phyloP scores from a whole-genome alignment of 2,888 invertebrate species.

The Trypoxylon attenuatum region DNA sequence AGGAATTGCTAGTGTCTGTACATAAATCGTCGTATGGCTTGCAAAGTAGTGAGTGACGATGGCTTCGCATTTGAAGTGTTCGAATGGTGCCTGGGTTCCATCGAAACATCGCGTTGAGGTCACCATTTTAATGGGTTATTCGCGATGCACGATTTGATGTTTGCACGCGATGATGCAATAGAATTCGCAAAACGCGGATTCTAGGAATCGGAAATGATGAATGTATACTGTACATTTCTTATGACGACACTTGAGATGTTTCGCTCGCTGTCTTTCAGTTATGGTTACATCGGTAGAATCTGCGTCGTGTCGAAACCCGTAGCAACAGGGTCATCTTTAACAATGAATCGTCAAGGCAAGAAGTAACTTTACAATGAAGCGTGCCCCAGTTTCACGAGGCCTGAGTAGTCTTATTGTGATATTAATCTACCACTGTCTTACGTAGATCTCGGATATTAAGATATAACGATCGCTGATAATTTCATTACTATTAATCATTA shows the following conservation, averaged over 20 bases:
- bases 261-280: constrained; percentile 18
- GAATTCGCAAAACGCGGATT: neutral
- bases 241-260: neutral
- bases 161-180: neutral
- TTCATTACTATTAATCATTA: constrained; percentile 64
- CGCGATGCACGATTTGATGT: constrained; percentile 9
- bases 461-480: constrained; percentile 64
- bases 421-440: constrained; percentile 75
- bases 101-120: too few relatives aligned
- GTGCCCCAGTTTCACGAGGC: constrained; percentile 69
- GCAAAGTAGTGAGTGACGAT: neutral
- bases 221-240: neutral
- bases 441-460: constrained; percentile 74
- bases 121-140: constrained; percentile 19
- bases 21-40: neutral
- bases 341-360: constrained; percentile 47
- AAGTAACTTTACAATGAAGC: constrained; percentile 40
- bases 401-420: constrained; percentile 75
- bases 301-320: constrained; percentile 39
- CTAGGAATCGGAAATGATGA: neutral
- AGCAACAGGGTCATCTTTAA: constrained; percentile 43
- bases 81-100: too few relatives aligned
- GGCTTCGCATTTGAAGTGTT: too few relatives aligned
- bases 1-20: neutral
- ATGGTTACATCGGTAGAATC: constrained; percentile 23